Percentiles rank a stretch among this genome's conserved stretches.
Conservation (phyloP, 2,797 vertebrate species). For the Anniella stebbinsi region DNA sequence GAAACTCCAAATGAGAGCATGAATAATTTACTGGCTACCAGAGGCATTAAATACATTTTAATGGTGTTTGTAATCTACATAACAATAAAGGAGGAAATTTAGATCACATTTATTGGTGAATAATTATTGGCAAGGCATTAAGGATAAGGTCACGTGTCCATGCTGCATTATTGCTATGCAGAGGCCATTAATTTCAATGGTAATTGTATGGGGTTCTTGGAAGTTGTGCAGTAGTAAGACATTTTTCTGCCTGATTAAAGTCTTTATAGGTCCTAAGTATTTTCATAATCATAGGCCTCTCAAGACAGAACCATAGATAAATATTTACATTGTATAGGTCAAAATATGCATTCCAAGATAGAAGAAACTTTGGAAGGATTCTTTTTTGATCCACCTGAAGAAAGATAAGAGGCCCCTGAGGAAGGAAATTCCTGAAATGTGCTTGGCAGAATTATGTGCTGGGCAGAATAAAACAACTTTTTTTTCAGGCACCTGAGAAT, state of each 20-base stretch:
- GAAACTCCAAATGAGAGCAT: not conserved
- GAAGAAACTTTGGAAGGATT: too few relatives aligned
- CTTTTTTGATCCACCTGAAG: too few relatives aligned
- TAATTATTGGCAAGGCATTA: constrained; percentile 14
- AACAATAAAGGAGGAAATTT: not conserved
- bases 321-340: too few relatives aligned
- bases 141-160: not conserved
- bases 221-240: not conserved
- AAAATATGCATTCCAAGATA: too few relatives aligned
- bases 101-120: not conserved
- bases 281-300: too few relatives aligned
- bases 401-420: too few relatives aligned
- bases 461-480: too few relatives aligned
- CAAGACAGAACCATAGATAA: too few relatives aligned
- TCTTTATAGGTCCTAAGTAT: not conserved
- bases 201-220: not conserved
- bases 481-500: too few relatives aligned
- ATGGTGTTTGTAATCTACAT: not conserved
- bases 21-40: not conserved
- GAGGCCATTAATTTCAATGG: not conserved
- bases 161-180: not conserved
- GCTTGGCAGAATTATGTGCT: too few relatives aligned
- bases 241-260: too few relatives aligned
- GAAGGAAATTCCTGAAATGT: too few relatives aligned
- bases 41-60: constrained; percentile 22